Evolutionary conservation across 2,888 invertebrate species (phyloP).

Genomic region (Eurytoma adleriae): DNA sequence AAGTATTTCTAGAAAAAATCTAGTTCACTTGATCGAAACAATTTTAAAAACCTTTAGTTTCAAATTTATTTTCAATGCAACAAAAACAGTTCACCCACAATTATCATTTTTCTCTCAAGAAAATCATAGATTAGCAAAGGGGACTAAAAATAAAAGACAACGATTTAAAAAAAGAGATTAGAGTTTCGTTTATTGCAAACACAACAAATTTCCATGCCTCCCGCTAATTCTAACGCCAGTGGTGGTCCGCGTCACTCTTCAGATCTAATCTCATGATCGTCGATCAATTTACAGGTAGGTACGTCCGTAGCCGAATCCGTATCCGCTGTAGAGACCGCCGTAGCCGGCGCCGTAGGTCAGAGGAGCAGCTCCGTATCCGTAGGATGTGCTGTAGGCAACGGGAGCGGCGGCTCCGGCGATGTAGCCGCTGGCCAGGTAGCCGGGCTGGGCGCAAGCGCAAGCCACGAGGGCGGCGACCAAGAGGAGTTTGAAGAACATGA

Average conservation of each 20-base stretch:
- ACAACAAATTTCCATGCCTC: not conserved
- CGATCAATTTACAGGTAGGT: not conserved
- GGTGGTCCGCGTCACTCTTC: not conserved
- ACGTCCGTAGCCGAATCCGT: too few species aligned
- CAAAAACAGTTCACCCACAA: too few species aligned
- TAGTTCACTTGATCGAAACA: too few species aligned
- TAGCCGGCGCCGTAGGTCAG: not conserved
- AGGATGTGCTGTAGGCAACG: constrained; percentile 1
- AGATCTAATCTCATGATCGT: not conserved
- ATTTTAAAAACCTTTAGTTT: too few species aligned
- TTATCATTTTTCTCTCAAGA: too few species aligned
- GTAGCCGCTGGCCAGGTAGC: not conserved
- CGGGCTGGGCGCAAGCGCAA: constrained; percentile 3
- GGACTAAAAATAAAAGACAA: too few species aligned
- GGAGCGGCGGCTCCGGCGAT: not conserved
- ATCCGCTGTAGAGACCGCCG: not conserved
- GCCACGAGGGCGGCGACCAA: constrained; percentile 13
- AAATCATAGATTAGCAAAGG: too few species aligned
- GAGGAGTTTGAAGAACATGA: constrained; percentile 26
- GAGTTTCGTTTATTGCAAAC: not conserved
- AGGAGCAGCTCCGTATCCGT: constrained; percentile 12
- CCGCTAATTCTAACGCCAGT: not conserved
- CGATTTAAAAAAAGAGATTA: not conserved
- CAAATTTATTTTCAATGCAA: too few species aligned
- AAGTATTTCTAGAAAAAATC: too few species aligned